A percentile compares a stretch with the other conserved stretches of the same genome.
phyloP scores from a whole-genome alignment of 2,113 vertebrate genomes.

The Corythaixoides concolor region DNA sequence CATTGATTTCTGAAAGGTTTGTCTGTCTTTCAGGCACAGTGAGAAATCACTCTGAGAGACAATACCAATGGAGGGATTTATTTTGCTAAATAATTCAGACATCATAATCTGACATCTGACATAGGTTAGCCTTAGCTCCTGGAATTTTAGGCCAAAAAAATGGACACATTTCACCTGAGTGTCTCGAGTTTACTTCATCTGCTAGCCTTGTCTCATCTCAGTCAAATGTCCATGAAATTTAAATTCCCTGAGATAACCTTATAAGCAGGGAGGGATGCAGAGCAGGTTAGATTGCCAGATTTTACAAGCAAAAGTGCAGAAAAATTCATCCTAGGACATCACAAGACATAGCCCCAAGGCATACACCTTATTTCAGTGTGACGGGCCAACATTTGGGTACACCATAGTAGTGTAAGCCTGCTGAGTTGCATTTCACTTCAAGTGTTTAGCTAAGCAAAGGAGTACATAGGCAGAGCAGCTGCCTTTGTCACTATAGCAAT shows the following conservation, averaged over 20 bases:
- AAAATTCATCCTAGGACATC: not conserved
- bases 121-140: not conserved
- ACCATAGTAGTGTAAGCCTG: accelerated
- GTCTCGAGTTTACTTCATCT: not conserved
- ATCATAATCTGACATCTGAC: not conserved
- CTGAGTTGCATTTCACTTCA: not conserved
- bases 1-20: not conserved
- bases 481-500: not conserved
- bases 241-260: not conserved
- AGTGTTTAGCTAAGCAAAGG: not conserved
- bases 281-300: not conserved
- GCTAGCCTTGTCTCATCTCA: not conserved
- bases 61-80: not conserved
- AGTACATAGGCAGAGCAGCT: not conserved
- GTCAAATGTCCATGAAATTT: not conserved
- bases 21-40: not conserved
- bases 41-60: not conserved
- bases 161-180: not conserved
- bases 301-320: not conserved
- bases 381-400: not conserved
- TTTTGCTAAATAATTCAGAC: not conserved
- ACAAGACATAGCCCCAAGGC: not conserved
- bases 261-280: not conserved
- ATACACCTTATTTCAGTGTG: not conserved
- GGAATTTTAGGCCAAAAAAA: not conserved